Base-by-base conservation (phyloP, 1,140 invertebrate genomes). In the Sinonovacula constricta region DNA sequence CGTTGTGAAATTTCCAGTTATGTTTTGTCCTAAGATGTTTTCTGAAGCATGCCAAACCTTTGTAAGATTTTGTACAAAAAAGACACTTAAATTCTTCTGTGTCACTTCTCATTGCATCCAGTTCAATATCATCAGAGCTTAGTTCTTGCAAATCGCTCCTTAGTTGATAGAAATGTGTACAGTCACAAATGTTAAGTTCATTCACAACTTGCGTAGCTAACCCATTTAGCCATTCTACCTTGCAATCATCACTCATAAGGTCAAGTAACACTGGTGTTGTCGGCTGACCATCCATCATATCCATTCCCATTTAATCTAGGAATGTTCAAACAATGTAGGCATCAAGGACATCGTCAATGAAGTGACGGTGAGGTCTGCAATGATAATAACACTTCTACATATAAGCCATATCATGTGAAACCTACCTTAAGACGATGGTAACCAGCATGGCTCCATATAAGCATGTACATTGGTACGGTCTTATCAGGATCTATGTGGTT, bases 101-200 rank as follows among this genome's bases (percentile, higher is more conserved):
- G n/a, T 30, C 62, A 24, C 30, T 14, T 67, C 59, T 67, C 74
- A 77, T 77, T n/a, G 74, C 74, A 31, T 71, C n/a, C 3, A 71
- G 28, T 39, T 59, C 31, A 10, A 3, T 3, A 3, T 57, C 68
- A 57, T 71, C 54, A 4, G 18, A 3, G 22, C 30, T 10, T 14
- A 68, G 30, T 24, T 7, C 12, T n/a, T 2, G 1, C 51, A 68
- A 10, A 33, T 68, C 45, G n/a, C 2, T 3, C 3, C 30, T 3
- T 2, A 63, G 60, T 51, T 68, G 22, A 31, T 31, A 5, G 3
- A 68, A 14, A 30, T 30, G 7, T 3, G 2, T n/a, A 2, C 30
- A 2, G 53, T 54, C 49, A 31, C 15, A 30, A 10, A 51, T 3
- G 18, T 51, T 3, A 30, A 54, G 15, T 31, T 3, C 34, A 3